Conservation (phyloP, 2,113 vertebrate genomes). For the Eretmochelys imbricata region DNA sequence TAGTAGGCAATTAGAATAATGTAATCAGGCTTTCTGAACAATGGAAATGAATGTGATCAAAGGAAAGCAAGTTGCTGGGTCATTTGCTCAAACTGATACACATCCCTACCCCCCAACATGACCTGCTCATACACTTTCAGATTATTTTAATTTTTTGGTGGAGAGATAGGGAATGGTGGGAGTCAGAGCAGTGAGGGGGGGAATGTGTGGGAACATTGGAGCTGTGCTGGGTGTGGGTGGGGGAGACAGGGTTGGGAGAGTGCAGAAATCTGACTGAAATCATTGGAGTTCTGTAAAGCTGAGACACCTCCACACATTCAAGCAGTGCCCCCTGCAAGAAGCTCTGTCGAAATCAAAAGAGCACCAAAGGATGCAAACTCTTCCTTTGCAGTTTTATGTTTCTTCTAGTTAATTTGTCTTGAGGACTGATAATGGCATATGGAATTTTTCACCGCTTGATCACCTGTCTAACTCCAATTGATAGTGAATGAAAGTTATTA, state of each 20-base stretch:
- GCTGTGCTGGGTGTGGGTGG: background rate
- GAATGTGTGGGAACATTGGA: background rate
- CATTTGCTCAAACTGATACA: background rate
- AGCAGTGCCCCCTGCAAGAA: background rate
- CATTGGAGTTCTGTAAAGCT: background rate
- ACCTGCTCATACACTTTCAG: background rate
- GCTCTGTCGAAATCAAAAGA: background rate
- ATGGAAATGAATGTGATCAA: background rate
- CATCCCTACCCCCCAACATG: background rate
- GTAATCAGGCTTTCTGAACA: background rate
- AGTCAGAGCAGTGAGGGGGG: background rate
- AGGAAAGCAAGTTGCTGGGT: background rate
- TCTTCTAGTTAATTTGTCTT: background rate
- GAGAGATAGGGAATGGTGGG: background rate
- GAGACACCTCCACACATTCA: background rate
- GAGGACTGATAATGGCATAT: background rate
- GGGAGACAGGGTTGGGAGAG: background rate
- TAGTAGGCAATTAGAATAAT: background rate
- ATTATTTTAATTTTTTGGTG: background rate
- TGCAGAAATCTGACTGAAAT: background rate
- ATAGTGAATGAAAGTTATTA: background rate
- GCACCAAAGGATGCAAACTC: background rate
- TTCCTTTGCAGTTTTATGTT: background rate
- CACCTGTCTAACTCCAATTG: background rate
- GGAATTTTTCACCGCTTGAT: background rate